These are phyloP conservation scores for Leptoteleia sp. DNA, from an alignment of 1,140 invertebrate species.

Conservation along the genomic window DNA sequence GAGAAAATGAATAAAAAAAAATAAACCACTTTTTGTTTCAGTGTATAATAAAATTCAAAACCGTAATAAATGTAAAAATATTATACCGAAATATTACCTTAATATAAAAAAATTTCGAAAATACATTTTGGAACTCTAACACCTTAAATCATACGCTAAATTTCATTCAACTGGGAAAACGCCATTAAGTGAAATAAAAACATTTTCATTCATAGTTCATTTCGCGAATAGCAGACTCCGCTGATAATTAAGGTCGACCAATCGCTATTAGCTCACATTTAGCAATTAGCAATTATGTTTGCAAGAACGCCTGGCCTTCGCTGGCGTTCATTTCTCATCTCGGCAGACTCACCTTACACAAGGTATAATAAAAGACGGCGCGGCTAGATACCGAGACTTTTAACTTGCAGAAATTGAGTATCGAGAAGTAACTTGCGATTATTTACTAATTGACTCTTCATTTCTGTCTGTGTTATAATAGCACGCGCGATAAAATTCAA, in stretches of 20 bases:
- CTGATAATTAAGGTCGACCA: slow-evolving; percentile 24
- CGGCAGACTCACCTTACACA: not conserved
- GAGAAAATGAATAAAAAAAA: too few relatives aligned
- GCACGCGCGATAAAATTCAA: too few relatives aligned
- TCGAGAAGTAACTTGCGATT: too few relatives aligned
- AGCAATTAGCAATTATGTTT: slow-evolving; percentile 26
- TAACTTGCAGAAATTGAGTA: slow-evolving; percentile 20
- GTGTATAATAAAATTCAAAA: too few relatives aligned
- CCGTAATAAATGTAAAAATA: too few relatives aligned
- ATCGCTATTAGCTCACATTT: slow-evolving; percentile 22
- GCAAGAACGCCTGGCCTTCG: slow-evolving; percentile 12
- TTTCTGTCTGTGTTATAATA: too few relatives aligned
- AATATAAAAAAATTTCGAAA: too few relatives aligned
- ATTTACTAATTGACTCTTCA: too few relatives aligned
- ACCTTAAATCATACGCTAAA: too few relatives aligned
- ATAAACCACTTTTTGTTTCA: too few relatives aligned
- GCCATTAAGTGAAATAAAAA: not conserved
- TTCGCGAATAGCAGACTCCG: slow-evolving; percentile 1
- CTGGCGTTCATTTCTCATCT: slow-evolving; percentile 7
- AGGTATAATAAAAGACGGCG: slow-evolving; percentile 20
- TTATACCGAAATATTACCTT: too few relatives aligned
- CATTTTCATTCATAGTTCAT: slow-evolving; percentile 7
- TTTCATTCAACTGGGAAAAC: not conserved
- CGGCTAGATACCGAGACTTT: slow-evolving; percentile 13
- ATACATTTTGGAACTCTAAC: too few relatives aligned